Conservation (phyloP, 2,888 invertebrate species). For the Drosophila vallismaia region DNA sequence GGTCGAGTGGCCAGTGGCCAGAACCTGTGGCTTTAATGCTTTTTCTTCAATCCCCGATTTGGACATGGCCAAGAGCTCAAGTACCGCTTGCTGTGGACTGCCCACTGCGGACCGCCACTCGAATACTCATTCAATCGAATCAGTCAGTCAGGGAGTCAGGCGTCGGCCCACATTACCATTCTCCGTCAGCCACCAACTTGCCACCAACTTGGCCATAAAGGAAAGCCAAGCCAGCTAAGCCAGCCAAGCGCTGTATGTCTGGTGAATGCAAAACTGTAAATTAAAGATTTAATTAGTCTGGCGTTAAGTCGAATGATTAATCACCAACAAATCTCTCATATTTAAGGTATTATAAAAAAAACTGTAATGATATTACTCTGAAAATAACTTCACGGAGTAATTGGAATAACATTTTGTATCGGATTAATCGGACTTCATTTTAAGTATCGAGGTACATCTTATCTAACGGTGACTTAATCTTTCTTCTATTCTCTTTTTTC, state of each 20-base stretch:
- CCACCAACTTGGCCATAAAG: conserved; percentile 39
- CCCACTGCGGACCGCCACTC: conserved; percentile 60
- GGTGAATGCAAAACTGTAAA: conserved; percentile 43
- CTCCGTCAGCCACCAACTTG: no score
- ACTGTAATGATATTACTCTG: no score
- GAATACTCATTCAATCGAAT: conserved; percentile 14
- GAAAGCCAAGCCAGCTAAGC: conserved; percentile 25
- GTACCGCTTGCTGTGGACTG: conserved; percentile 33
- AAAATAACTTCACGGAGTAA: no score
- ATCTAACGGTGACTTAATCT: conserved; percentile 29
- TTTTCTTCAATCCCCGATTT: conserved; percentile 35
- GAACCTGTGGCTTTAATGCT: conserved; percentile 36
- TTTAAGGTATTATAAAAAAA: no score
- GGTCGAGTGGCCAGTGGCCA: conserved; percentile 17
- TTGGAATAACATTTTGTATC: no score
- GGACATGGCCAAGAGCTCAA: conserved; percentile 34
- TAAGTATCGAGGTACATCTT: not conserved
- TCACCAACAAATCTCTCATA: conserved; percentile 11
- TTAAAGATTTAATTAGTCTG: conserved; percentile 24
- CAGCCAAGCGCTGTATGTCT: conserved; percentile 16
- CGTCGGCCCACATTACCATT: conserved; percentile 36
- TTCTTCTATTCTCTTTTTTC: conserved; percentile 18
- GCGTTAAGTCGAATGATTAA: conserved; percentile 43
- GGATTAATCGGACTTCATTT: no score
- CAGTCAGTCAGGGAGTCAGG: conserved; percentile 40